Evolutionary conservation across 2,113 vertebrate species (phyloP).

Genomic region (Puma concolor): DNA sequence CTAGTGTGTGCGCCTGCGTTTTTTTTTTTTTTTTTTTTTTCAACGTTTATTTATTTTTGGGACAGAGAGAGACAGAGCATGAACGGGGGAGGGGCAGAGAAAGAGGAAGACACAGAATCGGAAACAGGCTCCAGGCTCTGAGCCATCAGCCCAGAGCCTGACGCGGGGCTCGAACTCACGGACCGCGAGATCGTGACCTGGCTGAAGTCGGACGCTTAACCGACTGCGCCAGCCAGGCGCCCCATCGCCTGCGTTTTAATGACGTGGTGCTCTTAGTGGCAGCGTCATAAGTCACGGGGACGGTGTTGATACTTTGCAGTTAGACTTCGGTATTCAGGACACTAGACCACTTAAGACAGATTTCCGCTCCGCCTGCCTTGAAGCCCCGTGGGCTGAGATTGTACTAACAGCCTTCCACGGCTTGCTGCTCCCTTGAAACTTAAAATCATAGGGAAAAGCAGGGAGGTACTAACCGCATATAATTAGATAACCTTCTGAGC

Average conservation of each 20-base stretch:
- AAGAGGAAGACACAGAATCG: no score
- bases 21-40: no score
- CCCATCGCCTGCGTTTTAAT: not conserved
- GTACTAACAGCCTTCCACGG: not conserved
- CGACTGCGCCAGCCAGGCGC: no score
- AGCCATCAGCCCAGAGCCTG: no score
- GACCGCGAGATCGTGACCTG: no score
- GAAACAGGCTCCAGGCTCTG: no score
- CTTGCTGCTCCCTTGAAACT: not conserved
- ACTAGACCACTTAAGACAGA: not conserved
- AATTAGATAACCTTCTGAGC: not conserved
- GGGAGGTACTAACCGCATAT: not conserved
- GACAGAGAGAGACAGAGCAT: no score
- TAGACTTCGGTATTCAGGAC: not conserved
- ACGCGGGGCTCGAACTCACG: no score
- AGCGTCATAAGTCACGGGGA: accelerated
- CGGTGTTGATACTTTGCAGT: not conserved
- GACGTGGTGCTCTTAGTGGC: not conserved
- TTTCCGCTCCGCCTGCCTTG: not conserved
- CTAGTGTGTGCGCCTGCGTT: not conserved
- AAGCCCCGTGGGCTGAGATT: not conserved
- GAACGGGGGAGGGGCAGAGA: no score
- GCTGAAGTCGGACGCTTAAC: no score
- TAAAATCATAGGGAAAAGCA: not conserved
- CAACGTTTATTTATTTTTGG: no score